Percentiles rank a stretch among this genome's conserved stretches.
phyloP scores from a whole-genome alignment of 2,797 vertebrate genomes.

The Dendrocincla tyrannina region DNA sequence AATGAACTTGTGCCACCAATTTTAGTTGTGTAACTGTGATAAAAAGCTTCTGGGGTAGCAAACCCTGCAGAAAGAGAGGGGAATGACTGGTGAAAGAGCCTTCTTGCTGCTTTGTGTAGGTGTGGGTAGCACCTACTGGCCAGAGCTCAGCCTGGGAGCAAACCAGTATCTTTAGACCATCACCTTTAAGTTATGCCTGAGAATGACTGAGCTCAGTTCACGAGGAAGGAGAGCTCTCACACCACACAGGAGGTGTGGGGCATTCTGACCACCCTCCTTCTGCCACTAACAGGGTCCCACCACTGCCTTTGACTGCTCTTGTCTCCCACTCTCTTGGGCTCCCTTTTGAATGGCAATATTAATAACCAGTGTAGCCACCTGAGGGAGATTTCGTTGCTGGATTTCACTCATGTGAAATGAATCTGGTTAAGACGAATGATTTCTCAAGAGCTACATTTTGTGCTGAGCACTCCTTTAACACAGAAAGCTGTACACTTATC shows the following conservation, averaged over 20 bases:
- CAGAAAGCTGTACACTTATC: background rate
- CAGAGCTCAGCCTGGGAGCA: background rate
- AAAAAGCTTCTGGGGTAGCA: background rate
- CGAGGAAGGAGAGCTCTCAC: background rate
- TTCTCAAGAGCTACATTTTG: background rate
- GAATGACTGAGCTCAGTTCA: background rate
- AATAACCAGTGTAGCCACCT: background rate
- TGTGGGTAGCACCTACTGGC: background rate
- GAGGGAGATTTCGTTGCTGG: background rate
- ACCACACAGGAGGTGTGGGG: fast-evolving
- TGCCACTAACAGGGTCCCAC: background rate
- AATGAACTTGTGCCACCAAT: background rate
- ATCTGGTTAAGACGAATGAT: background rate
- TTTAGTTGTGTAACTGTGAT: background rate
- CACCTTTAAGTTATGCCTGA: background rate
- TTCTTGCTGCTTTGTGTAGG: background rate
- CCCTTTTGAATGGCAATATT: background rate
- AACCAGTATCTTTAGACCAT: background rate
- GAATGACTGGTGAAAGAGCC: background rate
- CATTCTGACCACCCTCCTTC: background rate
- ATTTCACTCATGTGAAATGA: background rate
- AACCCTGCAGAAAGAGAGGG: background rate
- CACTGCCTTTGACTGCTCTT: background rate
- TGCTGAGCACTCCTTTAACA: background rate
- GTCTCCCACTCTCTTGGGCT: background rate